phyloP scores from a whole-genome alignment of 1,140 invertebrate genomes.

The Goniozus legneri region DNA sequence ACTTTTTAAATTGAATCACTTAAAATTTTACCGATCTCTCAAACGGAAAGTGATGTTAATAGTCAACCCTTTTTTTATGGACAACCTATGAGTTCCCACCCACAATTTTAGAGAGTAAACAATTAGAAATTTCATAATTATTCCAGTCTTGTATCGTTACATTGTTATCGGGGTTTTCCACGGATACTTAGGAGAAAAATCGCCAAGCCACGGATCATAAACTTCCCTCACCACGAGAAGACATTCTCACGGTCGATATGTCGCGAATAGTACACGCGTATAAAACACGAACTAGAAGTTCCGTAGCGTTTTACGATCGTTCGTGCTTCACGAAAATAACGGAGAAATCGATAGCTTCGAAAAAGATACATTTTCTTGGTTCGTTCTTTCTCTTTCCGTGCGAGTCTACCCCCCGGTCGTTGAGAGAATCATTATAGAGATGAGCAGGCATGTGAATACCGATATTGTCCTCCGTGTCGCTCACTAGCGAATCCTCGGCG shows the following conservation, averaged over 20 bases:
- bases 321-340: neutral
- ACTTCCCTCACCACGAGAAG: too few species aligned
- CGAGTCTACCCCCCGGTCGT: conserved; percentile 40
- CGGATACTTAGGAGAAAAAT: neutral
- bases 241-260: too few species aligned
- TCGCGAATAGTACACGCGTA: too few species aligned
- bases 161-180: too few species aligned
- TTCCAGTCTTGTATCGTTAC: neutral
- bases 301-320: conserved; percentile 17
- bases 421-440: conserved; percentile 34
- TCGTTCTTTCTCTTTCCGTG: too few species aligned
- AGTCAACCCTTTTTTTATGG: too few species aligned
- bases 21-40: too few species aligned
- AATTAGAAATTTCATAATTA: conserved; percentile 4
- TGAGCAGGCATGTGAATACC: conserved; percentile 40
- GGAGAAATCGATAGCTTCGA: neutral
- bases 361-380: too few species aligned
- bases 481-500: conserved; percentile 49
- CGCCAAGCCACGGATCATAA: too few species aligned
- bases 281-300: neutral
- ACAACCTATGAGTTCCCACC: too few species aligned
- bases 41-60: too few species aligned
- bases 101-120: conserved; percentile 1
- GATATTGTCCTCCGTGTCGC: conserved; percentile 47
- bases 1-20: too few species aligned